Conservation (phyloP, 2,888 invertebrate genomes). For the Stramonita haemastoma region DNA sequence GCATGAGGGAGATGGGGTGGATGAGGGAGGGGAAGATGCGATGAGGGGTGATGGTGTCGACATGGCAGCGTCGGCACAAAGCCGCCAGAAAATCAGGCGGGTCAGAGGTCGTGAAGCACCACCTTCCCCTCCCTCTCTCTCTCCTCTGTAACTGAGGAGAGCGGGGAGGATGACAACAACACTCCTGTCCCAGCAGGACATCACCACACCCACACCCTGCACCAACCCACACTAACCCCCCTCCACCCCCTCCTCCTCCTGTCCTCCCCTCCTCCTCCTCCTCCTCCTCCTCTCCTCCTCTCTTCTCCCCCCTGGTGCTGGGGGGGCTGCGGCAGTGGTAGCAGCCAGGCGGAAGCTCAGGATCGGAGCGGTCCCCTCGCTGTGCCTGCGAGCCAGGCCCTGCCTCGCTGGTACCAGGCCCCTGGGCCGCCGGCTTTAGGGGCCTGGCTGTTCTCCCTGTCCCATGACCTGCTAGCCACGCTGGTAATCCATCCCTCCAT, state of each 20-base stretch:
- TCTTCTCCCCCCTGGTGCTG: not conserved
- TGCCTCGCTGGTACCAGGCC: not conserved
- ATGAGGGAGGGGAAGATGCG: too few species aligned
- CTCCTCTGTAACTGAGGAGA: not conserved
- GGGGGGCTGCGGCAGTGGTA: conserved; percentile 37
- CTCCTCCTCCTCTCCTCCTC: not conserved
- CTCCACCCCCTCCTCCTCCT: not conserved
- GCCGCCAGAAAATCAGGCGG: not conserved
- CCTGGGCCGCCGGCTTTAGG: not conserved
- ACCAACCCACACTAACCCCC: not conserved
- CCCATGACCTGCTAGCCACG: conserved; percentile 2
- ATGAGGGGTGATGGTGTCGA: not conserved
- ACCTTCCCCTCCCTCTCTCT: not conserved
- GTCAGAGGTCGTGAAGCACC: not conserved
- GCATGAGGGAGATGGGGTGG: too few species aligned
- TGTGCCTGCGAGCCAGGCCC: conserved; percentile 28
- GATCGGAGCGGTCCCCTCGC: conserved; percentile 15
- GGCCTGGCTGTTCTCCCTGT: not conserved
- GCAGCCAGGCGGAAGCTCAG: conserved; percentile 32
- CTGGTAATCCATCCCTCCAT: conserved; percentile 2
- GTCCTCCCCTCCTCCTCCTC: not conserved
- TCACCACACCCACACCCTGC: not conserved
- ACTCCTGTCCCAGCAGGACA: not conserved
- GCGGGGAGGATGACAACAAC: not conserved
- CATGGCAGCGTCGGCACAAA: not conserved